These are phyloP conservation scores for Coreius guichenoti DNA, from an alignment of 2,797 vertebrate genomes.

Conservation along the genomic window DNA sequence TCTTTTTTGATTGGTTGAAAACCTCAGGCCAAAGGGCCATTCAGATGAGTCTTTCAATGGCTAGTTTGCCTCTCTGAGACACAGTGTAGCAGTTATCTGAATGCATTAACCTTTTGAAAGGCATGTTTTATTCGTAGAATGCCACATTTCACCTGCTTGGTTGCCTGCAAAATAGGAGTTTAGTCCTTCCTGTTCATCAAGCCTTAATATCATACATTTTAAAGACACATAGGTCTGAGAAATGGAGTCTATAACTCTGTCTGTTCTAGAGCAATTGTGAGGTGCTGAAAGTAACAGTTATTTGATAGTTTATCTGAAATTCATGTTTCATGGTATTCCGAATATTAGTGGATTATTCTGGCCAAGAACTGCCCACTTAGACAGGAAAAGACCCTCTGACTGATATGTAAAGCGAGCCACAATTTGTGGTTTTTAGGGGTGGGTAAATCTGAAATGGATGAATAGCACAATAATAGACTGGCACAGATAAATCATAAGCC, in stretches of 20 bases:
- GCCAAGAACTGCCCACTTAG: background rate
- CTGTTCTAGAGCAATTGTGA: background rate
- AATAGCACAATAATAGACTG: background rate
- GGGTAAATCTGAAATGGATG: background rate
- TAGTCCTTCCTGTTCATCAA: background rate
- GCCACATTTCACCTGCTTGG: conserved; percentile 21
- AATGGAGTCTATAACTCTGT: background rate
- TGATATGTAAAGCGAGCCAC: background rate
- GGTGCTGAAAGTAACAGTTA: background rate
- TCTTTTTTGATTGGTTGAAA: conserved; percentile 14
- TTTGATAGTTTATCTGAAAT: conserved; percentile 6
- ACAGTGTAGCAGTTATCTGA: conserved; percentile 1
- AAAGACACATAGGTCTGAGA: background rate
- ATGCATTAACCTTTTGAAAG: conserved; percentile 51
- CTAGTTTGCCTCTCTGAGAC: background rate
- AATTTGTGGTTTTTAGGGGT: background rate
- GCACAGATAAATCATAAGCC: background rate
- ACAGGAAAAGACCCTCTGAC: background rate
- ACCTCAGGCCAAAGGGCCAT: background rate
- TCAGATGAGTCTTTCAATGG: conserved; percentile 3
- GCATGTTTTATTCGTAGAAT: conserved; percentile 29
- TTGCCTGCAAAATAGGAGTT: background rate
- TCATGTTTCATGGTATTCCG: background rate
- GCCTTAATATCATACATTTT: conserved; percentile 16
- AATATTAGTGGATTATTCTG: background rate